phyloP scores from a whole-genome alignment of 2,888 invertebrate genomes.

The Cataglyphis rosenhaueri region DNA sequence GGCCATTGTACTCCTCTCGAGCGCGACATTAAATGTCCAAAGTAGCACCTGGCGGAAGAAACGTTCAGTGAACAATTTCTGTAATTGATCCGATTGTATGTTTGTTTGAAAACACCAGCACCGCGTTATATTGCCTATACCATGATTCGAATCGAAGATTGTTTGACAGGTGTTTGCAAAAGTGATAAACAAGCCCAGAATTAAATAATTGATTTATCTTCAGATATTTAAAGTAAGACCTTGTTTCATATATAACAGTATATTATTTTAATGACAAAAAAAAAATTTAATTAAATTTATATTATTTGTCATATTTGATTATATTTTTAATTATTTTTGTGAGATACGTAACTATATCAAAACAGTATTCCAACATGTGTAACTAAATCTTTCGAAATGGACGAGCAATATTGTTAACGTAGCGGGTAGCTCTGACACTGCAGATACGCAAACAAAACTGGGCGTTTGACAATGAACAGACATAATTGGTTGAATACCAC shows the following conservation, averaged over 20 bases:
- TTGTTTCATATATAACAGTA: neutral
- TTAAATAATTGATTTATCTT: neutral
- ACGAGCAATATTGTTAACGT: constrained; percentile 45
- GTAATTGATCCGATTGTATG: constrained; percentile 60
- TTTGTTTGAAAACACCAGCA: constrained; percentile 80
- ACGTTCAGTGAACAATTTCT: constrained; percentile 79
- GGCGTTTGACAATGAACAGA: constrained; percentile 76
- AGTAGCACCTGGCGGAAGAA: constrained; percentile 78
- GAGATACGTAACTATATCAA: neutral
- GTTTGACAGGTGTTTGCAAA: neutral
- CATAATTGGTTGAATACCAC: constrained; percentile 80
- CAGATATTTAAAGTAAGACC: neutral
- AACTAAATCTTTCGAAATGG: constrained; percentile 48
- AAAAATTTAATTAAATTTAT: neutral
- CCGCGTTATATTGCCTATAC: neutral
- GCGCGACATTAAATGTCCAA: constrained; percentile 63
- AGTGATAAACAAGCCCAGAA: neutral
- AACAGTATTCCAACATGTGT: neutral
- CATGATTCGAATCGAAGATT: neutral
- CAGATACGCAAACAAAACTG: constrained; percentile 65
- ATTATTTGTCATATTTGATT: neutral
- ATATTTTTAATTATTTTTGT: too few species aligned
- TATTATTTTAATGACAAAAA: neutral
- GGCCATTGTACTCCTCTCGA: constrained; percentile 70
- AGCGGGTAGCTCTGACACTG: neutral